phyloP scores from a whole-genome alignment of 2,113 vertebrate species.

The Caranx ignobilis region DNA sequence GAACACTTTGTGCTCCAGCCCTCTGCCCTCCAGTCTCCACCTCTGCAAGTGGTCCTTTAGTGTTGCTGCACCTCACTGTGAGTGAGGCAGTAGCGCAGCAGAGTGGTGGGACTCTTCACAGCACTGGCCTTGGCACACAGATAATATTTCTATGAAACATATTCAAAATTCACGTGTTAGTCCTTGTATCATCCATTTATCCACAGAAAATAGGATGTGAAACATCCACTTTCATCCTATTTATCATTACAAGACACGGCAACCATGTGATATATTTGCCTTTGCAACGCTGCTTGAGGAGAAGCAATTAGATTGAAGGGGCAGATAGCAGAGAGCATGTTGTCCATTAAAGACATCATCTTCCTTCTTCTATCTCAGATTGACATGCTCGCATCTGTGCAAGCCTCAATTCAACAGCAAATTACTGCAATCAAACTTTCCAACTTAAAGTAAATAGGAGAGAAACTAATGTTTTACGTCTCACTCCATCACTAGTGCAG shows the following conservation, averaged over 20 bases:
- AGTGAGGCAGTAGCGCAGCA: conserved; percentile 43
- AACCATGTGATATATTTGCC: conserved; percentile 8
- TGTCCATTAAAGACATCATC: conserved; percentile 11
- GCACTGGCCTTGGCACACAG: neutral
- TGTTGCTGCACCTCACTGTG: conserved; percentile 57
- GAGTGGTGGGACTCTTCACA: conserved; percentile 50
- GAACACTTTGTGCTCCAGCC: conserved; percentile 37
- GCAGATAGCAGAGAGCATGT: conserved; percentile 30
- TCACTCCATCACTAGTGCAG: neutral
- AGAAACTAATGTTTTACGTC: neutral
- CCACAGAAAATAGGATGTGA: neutral
- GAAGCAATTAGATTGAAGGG: conserved; percentile 26
- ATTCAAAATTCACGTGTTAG: conserved; percentile 29
- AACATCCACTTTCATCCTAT: neutral
- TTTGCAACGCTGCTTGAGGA: conserved; percentile 33
- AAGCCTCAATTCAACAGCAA: conserved; percentile 12
- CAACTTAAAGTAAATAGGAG: neutral
- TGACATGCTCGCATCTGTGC: neutral
- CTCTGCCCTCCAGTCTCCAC: conserved; percentile 50
- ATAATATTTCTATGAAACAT: conserved; percentile 12
- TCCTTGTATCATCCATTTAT: neutral
- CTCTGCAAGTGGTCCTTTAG: conserved; percentile 52
- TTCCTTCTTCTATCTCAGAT: conserved; percentile 1
- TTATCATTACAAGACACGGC: neutral
- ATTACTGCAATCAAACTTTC: conserved; percentile 19